These are phyloP conservation scores for Caloenas nicobarica DNA, from an alignment of 2,113 vertebrate species.

Conservation along the genomic window DNA sequence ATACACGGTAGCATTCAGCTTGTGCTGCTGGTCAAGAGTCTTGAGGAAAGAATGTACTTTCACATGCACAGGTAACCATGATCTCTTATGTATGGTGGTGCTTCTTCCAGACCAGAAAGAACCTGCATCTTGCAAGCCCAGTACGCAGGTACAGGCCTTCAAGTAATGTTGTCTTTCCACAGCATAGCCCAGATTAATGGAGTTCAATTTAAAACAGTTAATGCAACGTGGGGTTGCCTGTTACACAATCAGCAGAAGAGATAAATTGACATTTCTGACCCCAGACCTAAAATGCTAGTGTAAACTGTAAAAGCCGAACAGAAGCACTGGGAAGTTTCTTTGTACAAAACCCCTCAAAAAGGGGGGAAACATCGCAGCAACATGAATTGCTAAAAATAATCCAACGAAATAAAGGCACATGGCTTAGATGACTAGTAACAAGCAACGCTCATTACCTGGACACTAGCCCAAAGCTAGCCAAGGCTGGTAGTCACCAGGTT, in stretches of 20 bases:
- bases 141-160: background rate
- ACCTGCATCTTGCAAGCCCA: background rate
- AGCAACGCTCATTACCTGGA: background rate
- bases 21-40: background rate
- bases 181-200: background rate
- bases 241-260: background rate
- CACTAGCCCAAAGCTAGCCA: background rate
- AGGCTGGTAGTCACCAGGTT: background rate
- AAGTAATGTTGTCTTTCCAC: background rate
- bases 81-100: background rate
- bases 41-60: background rate
- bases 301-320: background rate
- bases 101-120: background rate
- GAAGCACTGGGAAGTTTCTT: background rate
- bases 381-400: background rate
- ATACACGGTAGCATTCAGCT: background rate
- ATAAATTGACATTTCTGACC: background rate
- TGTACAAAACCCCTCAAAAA: rapidly evolving
- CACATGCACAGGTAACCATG: background rate
- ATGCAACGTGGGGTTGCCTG: background rate
- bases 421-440: background rate
- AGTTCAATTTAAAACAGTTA: background rate
- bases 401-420: background rate
- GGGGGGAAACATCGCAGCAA: background rate
- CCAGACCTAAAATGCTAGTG: background rate